Base-by-base conservation (phyloP, 2,888 invertebrate genomes). In the Drosophila percnosoma region DNA sequence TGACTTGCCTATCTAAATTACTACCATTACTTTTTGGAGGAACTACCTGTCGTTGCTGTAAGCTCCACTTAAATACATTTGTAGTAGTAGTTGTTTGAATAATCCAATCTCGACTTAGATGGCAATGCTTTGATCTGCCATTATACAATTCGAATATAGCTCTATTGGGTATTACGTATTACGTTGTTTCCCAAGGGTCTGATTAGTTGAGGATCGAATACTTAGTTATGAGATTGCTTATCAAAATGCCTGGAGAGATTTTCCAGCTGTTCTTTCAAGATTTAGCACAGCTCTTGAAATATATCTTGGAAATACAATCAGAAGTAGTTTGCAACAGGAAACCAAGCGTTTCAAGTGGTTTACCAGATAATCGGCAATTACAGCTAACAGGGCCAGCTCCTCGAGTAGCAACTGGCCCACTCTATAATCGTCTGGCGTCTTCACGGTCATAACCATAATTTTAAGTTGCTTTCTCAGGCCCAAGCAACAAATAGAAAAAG, bases 391-490 rank as follows among this genome's bases (percentile, higher is more conserved):
- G 63, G 73, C 61, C 52, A 72, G 34, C 70, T 77, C 59, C 59
- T 76, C 53, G 38, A 63, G 49, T 45, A 31, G 57, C 36, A 24
- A 52, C 62, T 36, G 40, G 54, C 36, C 18, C 11, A 33, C 59
- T 38, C 18, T n/a, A 72, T 52, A 72, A 36, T 31, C 29, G 29
- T 59, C 33, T 21, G 15, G 10, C 18, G 7, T 11, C 29, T 71
- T 80, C 58, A 74, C 58, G 72, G 67, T 53, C 66, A 72, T 73
- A 68, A 80, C 59, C 83, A 71, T 75, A 78, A 83, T 68, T 57
- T 80, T 77, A 67, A 79, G 66, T 24, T 15, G 7, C 24, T 27
- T 15, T 24, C 7, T 45, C 7, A 15, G 58, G 68, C 52, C 24
- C 8, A 11, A 49, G 10, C 5, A 13, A 54, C 4, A 54, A 24